Base-by-base conservation (phyloP, 1,140 invertebrate genomes). In the Scaptomyza graminum region DNA sequence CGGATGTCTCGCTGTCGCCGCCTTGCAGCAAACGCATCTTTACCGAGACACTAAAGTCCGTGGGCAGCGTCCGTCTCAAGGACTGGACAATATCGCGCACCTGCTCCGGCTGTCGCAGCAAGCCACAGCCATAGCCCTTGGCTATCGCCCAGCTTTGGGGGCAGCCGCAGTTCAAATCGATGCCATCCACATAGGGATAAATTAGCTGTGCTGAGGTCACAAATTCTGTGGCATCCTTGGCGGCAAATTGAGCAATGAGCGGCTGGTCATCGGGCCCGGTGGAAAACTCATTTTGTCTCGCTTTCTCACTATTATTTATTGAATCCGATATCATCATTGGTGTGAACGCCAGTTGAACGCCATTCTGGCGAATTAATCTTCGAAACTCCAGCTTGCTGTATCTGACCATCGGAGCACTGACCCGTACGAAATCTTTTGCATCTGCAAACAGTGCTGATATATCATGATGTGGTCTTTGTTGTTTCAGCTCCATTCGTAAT, bases 241-340 rank as follows among this genome's bases (percentile, higher is more conserved):
- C 96, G 39, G 98, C 98, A 95, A 99, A 99, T 91, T 99, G 98
- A 8, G 97, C 97, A 76, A 99, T 94, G 22, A 99, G 85, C 5
- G 98, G 98, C 54, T 94, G 92, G 92, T 99, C 98, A 76, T 93
- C 94, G 92, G 70, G 91, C 0, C 94, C 95, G 6, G 97, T 98
- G 6, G 95, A 94, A 92, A 99, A 99, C 92, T 99, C 98, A 93
- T 94, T 97, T 18, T 95, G 92, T 79, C 98, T 94, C 22, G 97
- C 98, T 93, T 97, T 96, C 28, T 94, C 91, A 69, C 98, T 99
- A 89, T 95, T 94, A 47, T 97, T 94, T 93, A 99, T 99, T 4
- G 97, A 98, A 92, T 98, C 96, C 0, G 98, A 97, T 60, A 99
- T 92, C 71, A 99, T 98, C 98, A 99, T 99, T 16, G 98, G 98